Evolutionary conservation across 2,113 vertebrate species (phyloP).

Genomic region (Oncorhynchus gorbuscha): DNA sequence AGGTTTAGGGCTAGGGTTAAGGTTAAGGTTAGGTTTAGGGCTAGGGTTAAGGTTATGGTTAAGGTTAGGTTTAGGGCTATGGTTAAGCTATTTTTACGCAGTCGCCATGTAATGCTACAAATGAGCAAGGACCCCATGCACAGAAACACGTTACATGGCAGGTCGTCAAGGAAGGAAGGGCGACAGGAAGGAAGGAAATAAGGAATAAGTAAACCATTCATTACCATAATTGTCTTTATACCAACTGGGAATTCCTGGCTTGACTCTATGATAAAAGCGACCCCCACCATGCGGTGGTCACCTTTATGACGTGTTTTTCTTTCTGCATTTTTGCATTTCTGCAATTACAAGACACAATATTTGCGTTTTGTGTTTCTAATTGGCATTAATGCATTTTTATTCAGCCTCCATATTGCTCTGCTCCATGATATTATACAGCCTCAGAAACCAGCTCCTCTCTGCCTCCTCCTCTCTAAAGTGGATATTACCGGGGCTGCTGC

Average conservation of each 20-base stretch:
- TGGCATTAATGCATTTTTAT: conserved; percentile 77
- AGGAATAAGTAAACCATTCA: conserved; percentile 19
- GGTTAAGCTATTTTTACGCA: no score
- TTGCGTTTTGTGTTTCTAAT: conserved; percentile 75
- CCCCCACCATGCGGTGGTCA: background rate
- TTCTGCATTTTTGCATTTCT: background rate
- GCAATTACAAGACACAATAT: conserved; percentile 48
- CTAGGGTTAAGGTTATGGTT: no score
- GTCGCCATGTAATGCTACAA: no score
- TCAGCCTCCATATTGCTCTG: conserved; percentile 74
- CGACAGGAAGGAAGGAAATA: no score
- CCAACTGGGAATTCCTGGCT: conserved; percentile 24
- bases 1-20: no score
- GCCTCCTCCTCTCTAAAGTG: conserved; percentile 70
- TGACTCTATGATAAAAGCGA: conserved; percentile 38
- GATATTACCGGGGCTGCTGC: conserved; percentile 75
- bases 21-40: no score
- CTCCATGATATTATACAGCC: conserved; percentile 77
- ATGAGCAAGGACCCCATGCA: no score
- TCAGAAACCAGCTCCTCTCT: conserved; percentile 72
- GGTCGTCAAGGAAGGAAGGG: no score
- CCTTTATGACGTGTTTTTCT: background rate
- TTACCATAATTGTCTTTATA: background rate
- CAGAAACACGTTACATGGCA: no score
- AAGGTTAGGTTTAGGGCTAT: no score